These are phyloP conservation scores for Erythrocercus mccallii DNA, from an alignment of 2,113 vertebrate genomes.

Conservation along the genomic window DNA sequence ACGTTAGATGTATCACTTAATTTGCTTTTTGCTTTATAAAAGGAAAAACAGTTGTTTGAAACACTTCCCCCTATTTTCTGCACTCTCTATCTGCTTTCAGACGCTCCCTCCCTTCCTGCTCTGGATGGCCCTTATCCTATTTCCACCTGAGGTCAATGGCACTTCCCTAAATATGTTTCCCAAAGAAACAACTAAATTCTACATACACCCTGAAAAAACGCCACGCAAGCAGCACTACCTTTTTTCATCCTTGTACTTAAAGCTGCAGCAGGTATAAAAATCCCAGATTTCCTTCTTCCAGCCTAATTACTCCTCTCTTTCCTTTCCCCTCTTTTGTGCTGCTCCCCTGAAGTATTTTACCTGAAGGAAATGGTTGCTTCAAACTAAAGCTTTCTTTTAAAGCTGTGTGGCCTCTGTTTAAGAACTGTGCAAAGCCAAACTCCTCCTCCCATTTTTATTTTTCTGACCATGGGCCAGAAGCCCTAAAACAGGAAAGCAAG, in stretches of 20 bases:
- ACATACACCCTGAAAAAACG: neutral
- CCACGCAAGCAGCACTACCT: neutral
- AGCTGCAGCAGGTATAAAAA: neutral
- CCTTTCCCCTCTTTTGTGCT: neutral
- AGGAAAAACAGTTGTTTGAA: constrained; percentile 51
- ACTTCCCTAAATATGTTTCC: constrained; percentile 56
- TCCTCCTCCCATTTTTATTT: constrained; percentile 46
- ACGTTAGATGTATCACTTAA: neutral
- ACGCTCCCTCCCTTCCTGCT: constrained; percentile 57
- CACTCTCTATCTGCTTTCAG: constrained; percentile 60
- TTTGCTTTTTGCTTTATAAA: constrained; percentile 34
- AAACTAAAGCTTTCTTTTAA: neutral
- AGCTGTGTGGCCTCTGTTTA: constrained; percentile 23
- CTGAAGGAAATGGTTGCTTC: neutral
- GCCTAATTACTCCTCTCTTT: neutral
- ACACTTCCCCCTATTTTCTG: constrained; percentile 57
- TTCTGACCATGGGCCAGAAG: constrained; percentile 20
- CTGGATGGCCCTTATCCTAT: constrained; percentile 59
- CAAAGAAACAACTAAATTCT: constrained; percentile 33
- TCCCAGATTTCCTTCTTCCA: constrained; percentile 11
- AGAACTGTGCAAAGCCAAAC: constrained; percentile 1
- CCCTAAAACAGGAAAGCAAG: constrained; percentile 31
- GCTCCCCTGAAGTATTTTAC: constrained; percentile 5
- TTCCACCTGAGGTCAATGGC: constrained; percentile 64
- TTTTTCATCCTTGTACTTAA: neutral